A percentile compares a stretch with the other conserved stretches of the same genome.
phyloP scores from a whole-genome alignment of 2,888 invertebrate genomes.

The Hirtodrosophila duncani region DNA sequence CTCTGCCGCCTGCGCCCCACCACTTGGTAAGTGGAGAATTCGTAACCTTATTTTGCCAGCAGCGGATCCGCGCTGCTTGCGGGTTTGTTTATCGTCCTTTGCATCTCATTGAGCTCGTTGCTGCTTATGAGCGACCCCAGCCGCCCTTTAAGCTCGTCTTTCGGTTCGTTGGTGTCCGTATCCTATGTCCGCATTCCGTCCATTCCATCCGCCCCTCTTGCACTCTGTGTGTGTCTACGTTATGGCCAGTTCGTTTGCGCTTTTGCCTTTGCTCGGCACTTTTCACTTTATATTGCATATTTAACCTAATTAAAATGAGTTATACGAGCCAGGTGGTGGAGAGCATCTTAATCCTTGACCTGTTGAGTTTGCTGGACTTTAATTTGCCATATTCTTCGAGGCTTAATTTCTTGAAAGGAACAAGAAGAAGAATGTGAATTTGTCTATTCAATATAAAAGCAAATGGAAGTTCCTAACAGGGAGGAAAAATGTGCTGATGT shows the following conservation, averaged over 20 bases:
- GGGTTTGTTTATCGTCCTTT: constrained; percentile 67
- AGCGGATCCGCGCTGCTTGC: constrained; percentile 47
- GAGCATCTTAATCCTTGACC: constrained; percentile 41
- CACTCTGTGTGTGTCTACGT: constrained; percentile 10
- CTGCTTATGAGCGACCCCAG: constrained; percentile 34
- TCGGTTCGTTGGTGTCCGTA: constrained; percentile 16
- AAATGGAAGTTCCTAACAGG: no score
- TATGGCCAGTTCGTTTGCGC: constrained; percentile 2
- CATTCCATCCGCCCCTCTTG: constrained; percentile 10
- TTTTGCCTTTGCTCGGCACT: constrained; percentile 31
- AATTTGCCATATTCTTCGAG: constrained; percentile 3
- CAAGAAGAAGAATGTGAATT: no score
- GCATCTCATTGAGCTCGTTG: constrained; percentile 69
- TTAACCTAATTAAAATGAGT: constrained; percentile 70
- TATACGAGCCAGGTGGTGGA: constrained; percentile 44
- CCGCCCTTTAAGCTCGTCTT: constrained; percentile 14
- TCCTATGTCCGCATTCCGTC: constrained; percentile 24
- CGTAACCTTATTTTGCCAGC: constrained; percentile 54
- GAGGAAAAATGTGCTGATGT: no score
- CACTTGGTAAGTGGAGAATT: constrained; percentile 38
- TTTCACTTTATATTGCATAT: constrained; percentile 59
- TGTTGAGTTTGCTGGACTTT: constrained; percentile 24
- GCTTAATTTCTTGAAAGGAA: no score
- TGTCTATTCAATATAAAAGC: no score
- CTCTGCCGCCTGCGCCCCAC: constrained; percentile 6